Evolutionary conservation across 2,113 vertebrate genomes (phyloP), one percentile per base, ranked within the genome.

Genomic region (Isichthys henryi): DNA sequence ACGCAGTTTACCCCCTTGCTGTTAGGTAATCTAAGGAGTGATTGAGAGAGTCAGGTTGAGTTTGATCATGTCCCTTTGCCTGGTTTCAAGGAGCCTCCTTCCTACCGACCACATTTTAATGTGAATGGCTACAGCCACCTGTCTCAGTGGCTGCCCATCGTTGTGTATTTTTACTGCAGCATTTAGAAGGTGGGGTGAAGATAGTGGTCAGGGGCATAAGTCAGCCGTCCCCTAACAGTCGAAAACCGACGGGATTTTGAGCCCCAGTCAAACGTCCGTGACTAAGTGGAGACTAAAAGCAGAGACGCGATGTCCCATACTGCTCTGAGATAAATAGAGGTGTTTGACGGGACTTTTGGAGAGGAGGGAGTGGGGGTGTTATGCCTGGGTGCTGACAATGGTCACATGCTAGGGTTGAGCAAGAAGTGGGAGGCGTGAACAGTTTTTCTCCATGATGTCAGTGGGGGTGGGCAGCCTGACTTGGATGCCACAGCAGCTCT

Each of bases 401-500:
- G 88, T 94, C 93, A 92, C 90, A 91, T 89, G 91, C 56, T 89
- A 0, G 52, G 90, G 88, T 91, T 90, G 90, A 92, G 91, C 84
- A 86, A 74, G 86, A 83, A 89, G 89, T 35, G 10, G 66, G 58
- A 56, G 70, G 35, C 7, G 53, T 21, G 53, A 9, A 62, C 88
- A 82, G 90, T 19, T 89, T 93, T 94, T 93, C 93, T 95, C 93
- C 93, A 92, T 95, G 94, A 94, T 90, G 94, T 95, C 92, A 94
- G 92, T 31, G 46, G 56, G 45, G 62, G 21, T 17, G 19, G 66
- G 27, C 48, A 31, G 87, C 46, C 87, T 31, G 58, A 88, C 62
- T 31, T 23, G 9, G 45, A 82, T 89, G 88, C 74, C 46, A 35
- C 19, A 35, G 15, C 86, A 91, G 87, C 82, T 74, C 88, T 90